Base-by-base conservation (phyloP, 2,888 invertebrate genomes). In the Brachycybe producta region DNA sequence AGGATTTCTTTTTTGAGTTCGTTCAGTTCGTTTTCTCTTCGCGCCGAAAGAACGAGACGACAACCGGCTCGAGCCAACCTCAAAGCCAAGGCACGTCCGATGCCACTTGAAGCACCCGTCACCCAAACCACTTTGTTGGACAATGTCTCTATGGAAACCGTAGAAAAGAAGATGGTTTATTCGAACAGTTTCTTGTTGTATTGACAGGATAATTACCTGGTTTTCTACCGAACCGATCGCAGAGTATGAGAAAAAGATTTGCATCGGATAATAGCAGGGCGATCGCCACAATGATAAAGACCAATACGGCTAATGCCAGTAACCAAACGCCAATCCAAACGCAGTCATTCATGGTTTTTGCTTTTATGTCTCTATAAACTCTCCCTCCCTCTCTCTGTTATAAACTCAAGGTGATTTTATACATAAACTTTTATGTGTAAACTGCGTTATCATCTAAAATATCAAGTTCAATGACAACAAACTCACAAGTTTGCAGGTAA, bases 101-200 rank as follows among this genome's bases (percentile, higher is more conserved):
- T 85, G 13, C 86, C 86, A 68, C 82, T 82, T 0, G 85, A 85
- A 1, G 85, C 83, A 36, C 86, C 86, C 1, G 83, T 84, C 57
- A 87, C 78, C 80, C 86, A 87, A 1, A 84, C 77, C 3, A 85
- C 83, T 65, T 84, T 78, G 1, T 78, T 78, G 38, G 69, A 67
- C 46, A 81, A 65, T 2, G 66, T 62, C 34, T 68, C 77, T 76
- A 55, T 11, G 49, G 34, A 34, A 34, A 41, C 4, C 5, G 7
- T 17, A 7, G 3, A 26, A 41, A 21, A 39, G 2, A 23, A 36
- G 26, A 47, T 15, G 11, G 15, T 8, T 23, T 43, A 17, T 7
- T 15, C 21, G 27, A 17, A 30, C 5, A 21, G 17, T 5, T 28
- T 32, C 8, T 21, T 13, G 13, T 42, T 5, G 5, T 15, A 19